Evolutionary conservation across 2,888 invertebrate species (phyloP), one percentile per base, ranked within the genome.

Genomic region (Ormyrus labotus): DNA sequence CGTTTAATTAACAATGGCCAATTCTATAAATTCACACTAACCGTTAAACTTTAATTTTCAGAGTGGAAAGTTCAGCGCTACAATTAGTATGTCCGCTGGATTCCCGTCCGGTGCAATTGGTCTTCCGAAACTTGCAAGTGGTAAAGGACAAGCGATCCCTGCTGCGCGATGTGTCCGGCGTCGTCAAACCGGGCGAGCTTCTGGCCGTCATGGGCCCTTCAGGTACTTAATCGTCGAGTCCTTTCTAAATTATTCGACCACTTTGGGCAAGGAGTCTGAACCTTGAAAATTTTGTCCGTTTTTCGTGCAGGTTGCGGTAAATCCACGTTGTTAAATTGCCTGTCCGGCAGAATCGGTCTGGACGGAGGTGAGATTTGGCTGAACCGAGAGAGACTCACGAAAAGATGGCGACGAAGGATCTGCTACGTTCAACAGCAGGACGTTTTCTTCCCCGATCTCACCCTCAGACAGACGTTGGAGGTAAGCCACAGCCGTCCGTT

Each of bases 361-460:
- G 93, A 94, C 86, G 92, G 93, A 74, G 96, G 96, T 74, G 92
- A 92, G 83, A 93, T 95, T 84, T 92, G 93, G 85, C 90, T 95
- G 77, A 94, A 94, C 88, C 93, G 94, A 34, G 93, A 93, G 85
- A 91, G 92, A 48, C 90, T 95, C 83, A 94, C 93, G 84, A 95
- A 95, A 87, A 91, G 94, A 84, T 94, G 95, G 93, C 94, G 95
- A 85, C 91, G 96, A 84, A 94, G 94, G 88, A 95, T 96, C 85
- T 95, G 95, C 87, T 96, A 96, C 90, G 96, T 96, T 65, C 92
- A 96, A 81, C 96, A 96, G 89, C 95, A 96, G 88, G 96, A 96
- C 88, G 94, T 96, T 81, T 96, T 96, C 91, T 95, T 96, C 88
- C 94, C 96, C 71, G 95, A 95, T 87, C 92, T 96, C 85, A 96